Evolutionary conservation across 2,113 vertebrate species (phyloP).

Genomic region (rabbit (Oryctolagus cuniculus)): DNA sequence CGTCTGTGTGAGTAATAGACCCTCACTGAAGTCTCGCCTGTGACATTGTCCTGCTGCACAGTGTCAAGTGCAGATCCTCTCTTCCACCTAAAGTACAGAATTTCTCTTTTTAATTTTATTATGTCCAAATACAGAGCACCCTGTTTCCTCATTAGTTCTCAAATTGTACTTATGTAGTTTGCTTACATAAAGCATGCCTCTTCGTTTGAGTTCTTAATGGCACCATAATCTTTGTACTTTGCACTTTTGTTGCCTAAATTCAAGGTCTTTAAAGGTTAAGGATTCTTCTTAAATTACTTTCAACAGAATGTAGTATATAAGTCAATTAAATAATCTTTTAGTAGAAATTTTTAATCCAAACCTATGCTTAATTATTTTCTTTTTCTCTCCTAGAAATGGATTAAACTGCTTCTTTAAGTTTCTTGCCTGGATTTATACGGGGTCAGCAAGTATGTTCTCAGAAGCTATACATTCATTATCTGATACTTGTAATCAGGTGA

Average conservation of each 20-base stretch:
- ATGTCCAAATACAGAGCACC: neutral
- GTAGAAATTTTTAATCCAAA: constrained; percentile 47
- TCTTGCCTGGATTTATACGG: constrained; percentile 99
- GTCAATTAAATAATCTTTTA: constrained; percentile 46
- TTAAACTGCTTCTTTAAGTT: constrained; percentile 99
- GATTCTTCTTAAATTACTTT: constrained; percentile 53
- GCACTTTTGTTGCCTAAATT: constrained; percentile 22
- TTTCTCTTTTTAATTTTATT: neutral
- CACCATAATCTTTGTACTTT: constrained; percentile 33
- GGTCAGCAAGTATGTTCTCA: constrained; percentile 99
- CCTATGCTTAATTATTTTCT: constrained; percentile 62
- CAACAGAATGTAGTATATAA: neutral
- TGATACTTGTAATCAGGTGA: constrained; percentile 98
- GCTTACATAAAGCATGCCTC: neutral
- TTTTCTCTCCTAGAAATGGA: constrained; percentile 93
- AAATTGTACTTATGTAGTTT: constrained; percentile 16
- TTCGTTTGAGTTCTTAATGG: constrained; percentile 38
- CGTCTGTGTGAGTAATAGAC: neutral
- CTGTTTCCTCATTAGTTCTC: neutral
- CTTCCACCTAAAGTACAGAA: neutral
- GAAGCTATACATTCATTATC: constrained; percentile 99
- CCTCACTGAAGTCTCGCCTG: neutral
- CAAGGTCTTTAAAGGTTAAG: neutral
- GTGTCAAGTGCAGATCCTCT: neutral
- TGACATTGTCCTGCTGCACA: neutral